phyloP scores from a whole-genome alignment of 2,797 vertebrate genomes.

The Percopsis omiscomaycus region DNA sequence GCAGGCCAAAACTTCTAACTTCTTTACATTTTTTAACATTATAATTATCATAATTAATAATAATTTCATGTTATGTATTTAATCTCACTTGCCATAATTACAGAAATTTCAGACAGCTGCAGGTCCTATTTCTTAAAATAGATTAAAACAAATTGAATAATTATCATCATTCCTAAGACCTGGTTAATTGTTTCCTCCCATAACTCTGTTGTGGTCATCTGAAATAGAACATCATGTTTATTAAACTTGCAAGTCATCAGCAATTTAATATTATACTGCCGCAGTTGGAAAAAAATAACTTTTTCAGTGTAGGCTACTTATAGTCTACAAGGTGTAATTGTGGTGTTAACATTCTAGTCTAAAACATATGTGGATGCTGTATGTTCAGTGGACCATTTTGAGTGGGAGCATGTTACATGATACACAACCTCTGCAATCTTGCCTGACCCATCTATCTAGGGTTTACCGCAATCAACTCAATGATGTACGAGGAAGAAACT shows the following conservation, averaged over 20 bases:
- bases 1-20: slow-evolving; percentile 12
- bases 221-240: too few relatives aligned
- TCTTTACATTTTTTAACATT: slow-evolving; percentile 15
- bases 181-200: background rate
- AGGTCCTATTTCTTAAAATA: slow-evolving; percentile 10
- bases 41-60: too few relatives aligned
- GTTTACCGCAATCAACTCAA: background rate
- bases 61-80: slow-evolving; percentile 9
- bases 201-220: slow-evolving; percentile 3
- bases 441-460: background rate
- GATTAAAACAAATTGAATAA: slow-evolving; percentile 9
- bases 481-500: background rate
- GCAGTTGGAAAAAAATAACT: too few relatives aligned
- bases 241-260: too few relatives aligned
- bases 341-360: too few relatives aligned
- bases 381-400: too few relatives aligned
- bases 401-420: background rate
- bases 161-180: background rate
- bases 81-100: slow-evolving; percentile 29
- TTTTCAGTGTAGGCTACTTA: too few relatives aligned
- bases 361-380: too few relatives aligned
- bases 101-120: slow-evolving; percentile 24
- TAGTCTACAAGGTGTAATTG: too few relatives aligned
- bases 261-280: too few relatives aligned
- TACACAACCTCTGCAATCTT: background rate